Conservation (phyloP, 2,113 vertebrate genomes). For the Rhynchopsitta pachyrhyncha region DNA sequence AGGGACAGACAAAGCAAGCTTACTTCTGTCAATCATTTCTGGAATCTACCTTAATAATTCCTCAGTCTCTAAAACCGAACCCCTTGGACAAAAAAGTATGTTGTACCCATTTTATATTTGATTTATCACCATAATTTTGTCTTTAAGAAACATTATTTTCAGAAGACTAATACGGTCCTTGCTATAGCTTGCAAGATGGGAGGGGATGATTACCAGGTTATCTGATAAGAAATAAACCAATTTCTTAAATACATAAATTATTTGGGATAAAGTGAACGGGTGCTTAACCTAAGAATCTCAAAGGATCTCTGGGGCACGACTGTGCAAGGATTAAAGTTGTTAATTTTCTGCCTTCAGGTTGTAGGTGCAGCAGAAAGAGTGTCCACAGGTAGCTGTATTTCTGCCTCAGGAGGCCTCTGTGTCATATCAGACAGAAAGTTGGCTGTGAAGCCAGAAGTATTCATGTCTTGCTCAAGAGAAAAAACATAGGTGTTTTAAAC, state of each 20-base stretch:
- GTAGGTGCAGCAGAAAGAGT: neutral
- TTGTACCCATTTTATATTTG: neutral
- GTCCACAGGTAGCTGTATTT: neutral
- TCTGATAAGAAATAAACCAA: neutral
- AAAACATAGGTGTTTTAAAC: rapidly evolving
- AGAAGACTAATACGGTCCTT: neutral
- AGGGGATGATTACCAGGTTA: rapidly evolving
- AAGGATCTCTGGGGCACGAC: neutral
- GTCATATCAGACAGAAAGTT: neutral
- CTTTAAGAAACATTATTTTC: neutral
- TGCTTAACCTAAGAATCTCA: neutral
- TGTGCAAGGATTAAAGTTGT: neutral
- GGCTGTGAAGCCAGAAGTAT: neutral
- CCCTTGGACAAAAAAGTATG: neutral
- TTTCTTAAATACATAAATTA: neutral
- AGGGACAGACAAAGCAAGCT: neutral
- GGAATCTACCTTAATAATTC: neutral
- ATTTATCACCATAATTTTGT: neutral
- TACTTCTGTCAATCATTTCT: neutral
- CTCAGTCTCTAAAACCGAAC: neutral
- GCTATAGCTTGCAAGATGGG: neutral
- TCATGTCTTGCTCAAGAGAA: neutral
- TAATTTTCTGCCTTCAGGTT: neutral
- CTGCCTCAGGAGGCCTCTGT: neutral
- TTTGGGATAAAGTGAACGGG: neutral